Evolutionary conservation across 92 coral and sea anemone species (phyloP), one percentile per base, ranked within the genome.

Genomic region (Nematostella vectensis): DNA sequence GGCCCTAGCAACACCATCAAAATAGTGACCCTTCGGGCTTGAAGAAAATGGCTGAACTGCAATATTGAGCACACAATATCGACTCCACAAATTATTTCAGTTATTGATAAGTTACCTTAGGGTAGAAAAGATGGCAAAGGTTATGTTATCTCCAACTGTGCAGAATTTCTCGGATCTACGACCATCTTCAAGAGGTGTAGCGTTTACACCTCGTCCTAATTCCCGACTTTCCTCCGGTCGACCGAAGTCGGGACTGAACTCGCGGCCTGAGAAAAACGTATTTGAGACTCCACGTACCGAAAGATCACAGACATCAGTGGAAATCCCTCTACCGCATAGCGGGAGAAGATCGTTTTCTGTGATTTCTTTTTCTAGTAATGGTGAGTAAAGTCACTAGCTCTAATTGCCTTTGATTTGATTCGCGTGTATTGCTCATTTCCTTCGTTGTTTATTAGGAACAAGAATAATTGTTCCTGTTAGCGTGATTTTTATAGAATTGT

Each of bases 131-230:
- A 85, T 85, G 95, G 88, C 95, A 25, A 85, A 85, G 72, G 95
- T 85, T 10, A 72, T 77, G 27, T 81, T 80, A 29, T 74, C 88
- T 0, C 88, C 95, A 1, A 82, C 84, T 30, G 88, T 80, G 59
- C 79, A 76, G 44, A 59, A 68, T 48, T 80, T 85, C 44, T 42
- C 84, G 42, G 95, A 85, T 53, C 55, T 85, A 21, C 71, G 83
- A 31, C 95, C 95, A 4, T 70, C 82, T 18, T 85, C 95, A 26
- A 75, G 95, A 18, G 84, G 89, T 31, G 59, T 76, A 36, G 57
- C 88, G 15, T 82, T 85, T 39, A 28, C 72, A 10, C 79, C 94
- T 3, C 70, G 94, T 18, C 87, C 87, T 29, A 76, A 63, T 21
- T 80, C 95, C 31, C 42, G 88, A 51, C 65, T 64, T 28, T 73